phyloP scores from a whole-genome alignment of 2,888 invertebrate species.

The Blastobasis lacticolella region DNA sequence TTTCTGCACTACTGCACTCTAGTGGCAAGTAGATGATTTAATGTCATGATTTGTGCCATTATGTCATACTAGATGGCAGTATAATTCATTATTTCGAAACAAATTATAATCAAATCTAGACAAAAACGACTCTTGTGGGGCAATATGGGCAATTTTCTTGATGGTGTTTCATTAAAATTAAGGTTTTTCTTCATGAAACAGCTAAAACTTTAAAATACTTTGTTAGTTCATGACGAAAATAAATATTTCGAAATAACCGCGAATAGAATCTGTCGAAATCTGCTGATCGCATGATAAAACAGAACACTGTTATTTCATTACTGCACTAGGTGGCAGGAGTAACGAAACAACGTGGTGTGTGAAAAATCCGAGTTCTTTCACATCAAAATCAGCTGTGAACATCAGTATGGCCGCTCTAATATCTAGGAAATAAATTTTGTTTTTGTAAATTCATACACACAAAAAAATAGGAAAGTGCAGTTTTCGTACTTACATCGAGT shows the following conservation, averaged over 20 bases:
- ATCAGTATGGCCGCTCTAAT: constrained; percentile 70
- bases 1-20: no score
- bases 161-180: neutral
- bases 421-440: constrained; percentile 58
- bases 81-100: no score
- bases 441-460: constrained; percentile 49
- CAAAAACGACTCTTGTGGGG: no score
- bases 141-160: no score
- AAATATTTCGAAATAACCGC: neutral
- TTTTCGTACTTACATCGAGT: constrained; percentile 56
- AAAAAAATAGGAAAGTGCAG: constrained; percentile 60
- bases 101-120: no score
- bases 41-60: no score
- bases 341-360: constrained; percentile 65
- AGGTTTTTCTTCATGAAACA: constrained; percentile 4
- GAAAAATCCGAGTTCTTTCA: constrained; percentile 57
- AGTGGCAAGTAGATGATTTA: no score
- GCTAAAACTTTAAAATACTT: no score
- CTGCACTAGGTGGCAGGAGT: constrained; percentile 38
- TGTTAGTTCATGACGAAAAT: no score
- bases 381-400: constrained; percentile 75
- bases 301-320: constrained; percentile 18
- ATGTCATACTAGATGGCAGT: no score
- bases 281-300: constrained; percentile 29
- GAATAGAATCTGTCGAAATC: neutral